phyloP scores from a whole-genome alignment of 64 coral and sea anemone genomes.

The Porites lutea region DNA sequence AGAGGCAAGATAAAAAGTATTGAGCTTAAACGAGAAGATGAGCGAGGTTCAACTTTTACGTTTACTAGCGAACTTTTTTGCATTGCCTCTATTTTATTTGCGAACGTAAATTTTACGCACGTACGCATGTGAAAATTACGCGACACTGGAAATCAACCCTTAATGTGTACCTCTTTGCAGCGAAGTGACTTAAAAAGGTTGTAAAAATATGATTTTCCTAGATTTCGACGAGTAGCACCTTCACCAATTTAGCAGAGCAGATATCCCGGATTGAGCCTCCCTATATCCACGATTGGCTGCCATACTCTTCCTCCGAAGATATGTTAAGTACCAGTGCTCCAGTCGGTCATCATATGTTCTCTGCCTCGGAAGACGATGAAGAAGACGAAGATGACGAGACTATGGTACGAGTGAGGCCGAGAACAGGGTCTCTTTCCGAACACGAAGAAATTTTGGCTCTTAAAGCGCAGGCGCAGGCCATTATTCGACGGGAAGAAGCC shows the following conservation, averaged over 20 bases:
- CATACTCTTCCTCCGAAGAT: constrained; percentile 50
- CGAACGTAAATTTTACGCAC: no score
- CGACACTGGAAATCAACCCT: no score
- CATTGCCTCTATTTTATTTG: no score
- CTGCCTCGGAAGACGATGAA: constrained; percentile 76
- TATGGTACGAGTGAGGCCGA: constrained; percentile 70
- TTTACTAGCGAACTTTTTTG: no score
- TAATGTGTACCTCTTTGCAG: no score
- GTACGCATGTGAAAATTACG: no score
- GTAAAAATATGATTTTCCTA: not conserved
- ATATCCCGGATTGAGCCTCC: constrained; percentile 95
- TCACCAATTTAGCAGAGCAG: constrained; percentile 88
- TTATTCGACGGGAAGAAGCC: constrained; percentile 75
- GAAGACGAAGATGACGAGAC: constrained; percentile 79
- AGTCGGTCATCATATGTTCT: constrained; percentile 61
- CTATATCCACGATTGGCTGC: constrained; percentile 62
- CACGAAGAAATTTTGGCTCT: constrained; percentile 90
- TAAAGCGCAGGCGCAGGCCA: constrained; percentile 72
- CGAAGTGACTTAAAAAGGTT: no score
- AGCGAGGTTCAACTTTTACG: no score
- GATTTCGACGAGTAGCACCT: constrained; percentile 40
- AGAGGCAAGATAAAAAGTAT: no score
- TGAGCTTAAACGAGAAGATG: no score
- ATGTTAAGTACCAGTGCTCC: constrained; percentile 57
- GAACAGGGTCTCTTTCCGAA: constrained; percentile 92